Conservation (phyloP, 2,797 vertebrate genomes). For the Momotus momota region DNA sequence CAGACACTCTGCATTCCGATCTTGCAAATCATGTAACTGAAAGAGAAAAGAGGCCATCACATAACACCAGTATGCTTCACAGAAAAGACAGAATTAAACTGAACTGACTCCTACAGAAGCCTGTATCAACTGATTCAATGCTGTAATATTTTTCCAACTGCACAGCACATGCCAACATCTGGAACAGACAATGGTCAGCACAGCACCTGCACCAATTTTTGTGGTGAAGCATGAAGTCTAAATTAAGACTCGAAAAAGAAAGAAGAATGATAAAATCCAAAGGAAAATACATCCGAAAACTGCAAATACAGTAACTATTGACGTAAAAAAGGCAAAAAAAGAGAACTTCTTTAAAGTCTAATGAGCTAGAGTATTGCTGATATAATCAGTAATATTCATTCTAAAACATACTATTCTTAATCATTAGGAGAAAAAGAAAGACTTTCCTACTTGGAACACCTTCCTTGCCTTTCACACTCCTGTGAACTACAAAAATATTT, state of each 20-base stretch:
- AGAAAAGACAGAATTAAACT: not conserved
- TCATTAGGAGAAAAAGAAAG: not conserved
- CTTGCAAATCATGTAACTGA: slow-evolving; percentile 93
- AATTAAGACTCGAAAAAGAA: not conserved
- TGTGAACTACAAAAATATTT: not conserved
- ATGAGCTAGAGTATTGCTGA: not conserved
- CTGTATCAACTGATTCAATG: not conserved
- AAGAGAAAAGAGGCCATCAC: not conserved
- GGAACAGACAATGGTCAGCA: not conserved
- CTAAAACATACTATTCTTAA: not conserved
- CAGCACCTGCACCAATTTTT: fast-evolving
- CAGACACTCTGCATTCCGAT: slow-evolving; percentile 91
- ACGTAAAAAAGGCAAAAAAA: not conserved
- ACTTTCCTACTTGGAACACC: not conserved
- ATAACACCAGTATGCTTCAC: not conserved
- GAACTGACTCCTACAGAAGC: not conserved
- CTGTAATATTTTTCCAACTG: not conserved
- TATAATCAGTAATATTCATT: not conserved
- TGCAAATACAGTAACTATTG: not conserved
- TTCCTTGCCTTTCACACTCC: not conserved
- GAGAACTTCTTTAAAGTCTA: not conserved
- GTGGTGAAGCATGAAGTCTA: not conserved
- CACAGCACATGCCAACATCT: not conserved
- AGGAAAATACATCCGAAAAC: not conserved
- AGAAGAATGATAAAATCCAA: not conserved